Percentiles rank a stretch among this genome's conserved stretches.
Evolutionary conservation across 2,888 invertebrate genomes (phyloP).

Genomic region (Pollenia labialis): DNA sequence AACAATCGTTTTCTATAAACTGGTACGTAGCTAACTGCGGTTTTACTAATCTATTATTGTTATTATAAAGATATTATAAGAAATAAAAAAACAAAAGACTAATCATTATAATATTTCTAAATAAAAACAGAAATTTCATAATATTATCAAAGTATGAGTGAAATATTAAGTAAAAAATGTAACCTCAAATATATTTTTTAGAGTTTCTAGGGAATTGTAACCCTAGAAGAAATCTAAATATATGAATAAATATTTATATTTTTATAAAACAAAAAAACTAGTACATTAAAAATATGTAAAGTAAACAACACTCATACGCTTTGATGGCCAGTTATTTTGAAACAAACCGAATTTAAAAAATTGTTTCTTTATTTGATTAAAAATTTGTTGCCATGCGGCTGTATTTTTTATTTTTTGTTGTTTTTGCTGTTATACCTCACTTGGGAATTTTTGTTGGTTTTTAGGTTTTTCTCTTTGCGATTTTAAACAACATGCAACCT

Average conservation of each 20-base stretch:
- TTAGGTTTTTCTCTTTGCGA: slow-evolving; percentile 26
- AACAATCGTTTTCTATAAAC: not conserved
- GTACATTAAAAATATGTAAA: not conserved
- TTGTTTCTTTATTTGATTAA: slow-evolving; percentile 12
- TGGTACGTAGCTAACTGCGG: slow-evolving; percentile 4
- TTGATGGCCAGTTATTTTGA: not conserved
- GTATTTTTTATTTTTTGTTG: slow-evolving; percentile 20
- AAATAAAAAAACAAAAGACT: not conserved
- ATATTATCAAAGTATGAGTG: too few species aligned
- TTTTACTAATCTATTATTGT: not conserved
- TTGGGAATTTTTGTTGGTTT: slow-evolving; percentile 61
- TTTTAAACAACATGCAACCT: slow-evolving; percentile 61
- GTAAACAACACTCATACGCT: slow-evolving; percentile 53
- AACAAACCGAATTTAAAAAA: not conserved
- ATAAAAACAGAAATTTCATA: not conserved
- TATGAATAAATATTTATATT: not conserved
- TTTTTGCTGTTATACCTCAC: slow-evolving; percentile 48
- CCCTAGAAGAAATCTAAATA: too few species aligned
- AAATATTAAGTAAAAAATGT: too few species aligned
- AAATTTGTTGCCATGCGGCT: slow-evolving; percentile 63
- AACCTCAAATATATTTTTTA: too few species aligned
- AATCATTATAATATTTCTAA: not conserved
- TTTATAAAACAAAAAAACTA: not conserved
- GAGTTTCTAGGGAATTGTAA: too few species aligned
- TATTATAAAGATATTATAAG: not conserved